phyloP scores from a whole-genome alignment of 2,888 invertebrate genomes.

The Mayetiola destructor region DNA sequence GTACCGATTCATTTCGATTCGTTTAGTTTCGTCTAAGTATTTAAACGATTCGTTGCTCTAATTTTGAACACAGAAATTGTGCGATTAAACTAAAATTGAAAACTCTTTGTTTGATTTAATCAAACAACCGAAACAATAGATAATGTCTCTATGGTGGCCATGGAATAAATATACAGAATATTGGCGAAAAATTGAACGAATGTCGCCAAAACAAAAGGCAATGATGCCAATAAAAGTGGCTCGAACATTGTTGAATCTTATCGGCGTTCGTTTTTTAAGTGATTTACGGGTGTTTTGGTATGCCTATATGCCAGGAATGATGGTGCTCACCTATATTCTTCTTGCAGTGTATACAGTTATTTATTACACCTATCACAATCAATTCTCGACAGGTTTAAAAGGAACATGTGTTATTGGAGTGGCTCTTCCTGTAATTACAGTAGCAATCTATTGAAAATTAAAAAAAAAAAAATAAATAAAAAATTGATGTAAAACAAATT shows the following conservation, averaged over 20 bases:
- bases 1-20: too few relatives aligned
- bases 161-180: not conserved
- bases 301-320: not conserved
- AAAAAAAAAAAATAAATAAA: not conserved
- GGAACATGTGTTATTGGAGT: not conserved
- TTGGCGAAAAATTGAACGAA: not conserved
- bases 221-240: not conserved
- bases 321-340: not conserved
- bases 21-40: too few relatives aligned
- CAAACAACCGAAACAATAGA: too few relatives aligned
- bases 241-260: not conserved
- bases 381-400: not conserved
- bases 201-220: not conserved
- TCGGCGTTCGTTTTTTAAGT: slow-evolving; percentile 1
- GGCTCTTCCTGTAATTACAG: not conserved
- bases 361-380: not conserved
- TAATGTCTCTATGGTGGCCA: too few relatives aligned
- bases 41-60: too few relatives aligned
- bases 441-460: not conserved
- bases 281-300: not conserved
- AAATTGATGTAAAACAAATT: not conserved
- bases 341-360: not conserved
- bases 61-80: too few relatives aligned
- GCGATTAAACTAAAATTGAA: too few relatives aligned
- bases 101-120: too few relatives aligned